A percentile compares a stretch with the other conserved stretches of the same genome.
Conservation (phyloP, 2,888 invertebrate genomes). For the Ellobium chinense region DNA sequence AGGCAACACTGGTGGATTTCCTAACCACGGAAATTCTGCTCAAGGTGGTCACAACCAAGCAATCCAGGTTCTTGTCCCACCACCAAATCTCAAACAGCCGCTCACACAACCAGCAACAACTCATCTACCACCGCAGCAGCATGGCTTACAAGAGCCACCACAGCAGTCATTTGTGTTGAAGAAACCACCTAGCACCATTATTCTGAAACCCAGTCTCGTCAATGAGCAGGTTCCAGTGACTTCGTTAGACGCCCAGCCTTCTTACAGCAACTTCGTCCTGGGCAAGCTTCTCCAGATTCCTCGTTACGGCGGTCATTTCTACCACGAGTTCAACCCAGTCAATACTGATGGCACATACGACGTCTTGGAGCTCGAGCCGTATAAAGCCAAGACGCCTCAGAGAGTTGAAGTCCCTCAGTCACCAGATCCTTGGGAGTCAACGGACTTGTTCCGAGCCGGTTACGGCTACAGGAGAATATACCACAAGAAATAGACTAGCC, state of each 20-base stretch:
- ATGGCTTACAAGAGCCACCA: too few species aligned
- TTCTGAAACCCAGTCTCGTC: too few species aligned
- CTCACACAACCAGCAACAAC: not conserved
- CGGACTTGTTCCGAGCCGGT: conserved; percentile 34
- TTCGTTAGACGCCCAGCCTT: too few species aligned
- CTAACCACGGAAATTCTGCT: too few species aligned
- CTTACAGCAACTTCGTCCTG: not conserved
- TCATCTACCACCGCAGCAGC: not conserved
- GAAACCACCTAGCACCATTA: too few species aligned
- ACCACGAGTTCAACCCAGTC: not conserved
- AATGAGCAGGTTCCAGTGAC: too few species aligned
- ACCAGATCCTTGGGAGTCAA: not conserved
- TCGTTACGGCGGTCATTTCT: not conserved
- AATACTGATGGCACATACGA: conserved; percentile 10
- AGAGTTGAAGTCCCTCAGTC: not conserved
- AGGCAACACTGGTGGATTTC: too few species aligned
- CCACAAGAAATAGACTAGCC: not conserved
- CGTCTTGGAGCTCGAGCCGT: not conserved
- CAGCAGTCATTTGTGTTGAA: too few species aligned
- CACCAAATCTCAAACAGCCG: not conserved
- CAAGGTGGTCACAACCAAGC: not conserved
- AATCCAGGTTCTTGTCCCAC: not conserved
- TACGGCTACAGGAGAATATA: conserved; percentile 41
- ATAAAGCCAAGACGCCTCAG: too few species aligned
- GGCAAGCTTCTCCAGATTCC: conserved; percentile 4